Conservation (phyloP, 1,140 invertebrate species). For the Archivesica marissinica region DNA sequence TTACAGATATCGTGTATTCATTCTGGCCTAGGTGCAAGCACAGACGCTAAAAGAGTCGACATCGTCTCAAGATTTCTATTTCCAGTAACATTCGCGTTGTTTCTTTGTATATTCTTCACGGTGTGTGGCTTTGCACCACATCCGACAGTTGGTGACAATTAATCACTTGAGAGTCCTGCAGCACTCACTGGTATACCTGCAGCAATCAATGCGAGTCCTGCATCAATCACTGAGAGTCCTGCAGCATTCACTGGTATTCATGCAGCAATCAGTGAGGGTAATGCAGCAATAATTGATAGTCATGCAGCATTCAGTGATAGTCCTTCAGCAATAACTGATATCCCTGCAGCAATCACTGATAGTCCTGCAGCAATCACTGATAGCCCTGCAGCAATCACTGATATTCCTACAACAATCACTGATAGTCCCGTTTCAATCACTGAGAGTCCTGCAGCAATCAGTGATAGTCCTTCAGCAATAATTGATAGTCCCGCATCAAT, state of each 20-base stretch:
- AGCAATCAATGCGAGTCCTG: slow-evolving; percentile 5
- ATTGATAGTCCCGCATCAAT: background rate
- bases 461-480: background rate
- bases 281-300: background rate
- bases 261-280: slow-evolving; percentile 7
- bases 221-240: background rate
- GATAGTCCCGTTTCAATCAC: too few species aligned
- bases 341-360: too few species aligned
- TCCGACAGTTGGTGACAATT: background rate
- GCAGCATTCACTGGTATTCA: background rate
- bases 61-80: background rate
- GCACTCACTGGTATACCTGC: background rate
- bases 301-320: background rate
- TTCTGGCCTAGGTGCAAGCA: background rate
- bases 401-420: too few species aligned
- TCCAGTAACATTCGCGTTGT: background rate
- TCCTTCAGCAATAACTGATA: background rate
- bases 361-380: too few species aligned
- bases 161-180: background rate
- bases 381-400: too few species aligned
- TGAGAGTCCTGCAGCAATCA: too few species aligned
- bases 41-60: slow-evolving; percentile 26
- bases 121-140: background rate
- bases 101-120: slow-evolving; percentile 35
- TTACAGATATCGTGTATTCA: background rate